Evolutionary conservation across 2,888 invertebrate genomes (phyloP).

Genomic region (Torymus tubicola): DNA sequence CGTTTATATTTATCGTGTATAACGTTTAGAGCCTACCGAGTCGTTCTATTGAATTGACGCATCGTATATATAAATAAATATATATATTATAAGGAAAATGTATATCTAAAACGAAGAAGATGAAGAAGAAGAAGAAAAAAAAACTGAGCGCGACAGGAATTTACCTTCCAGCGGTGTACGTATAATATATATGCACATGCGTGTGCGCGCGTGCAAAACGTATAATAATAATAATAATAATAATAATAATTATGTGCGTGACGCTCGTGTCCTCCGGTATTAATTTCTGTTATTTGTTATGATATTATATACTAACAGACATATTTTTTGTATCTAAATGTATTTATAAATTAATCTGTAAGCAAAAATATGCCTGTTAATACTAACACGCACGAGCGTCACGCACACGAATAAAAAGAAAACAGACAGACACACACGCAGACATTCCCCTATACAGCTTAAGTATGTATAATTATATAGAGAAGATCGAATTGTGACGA

Average conservation of each 20-base stretch:
- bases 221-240: no score
- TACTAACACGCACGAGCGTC: constrained; percentile 9
- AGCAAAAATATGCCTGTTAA: constrained; percentile 14
- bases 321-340: constrained; percentile 22
- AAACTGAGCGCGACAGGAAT: constrained; percentile 20
- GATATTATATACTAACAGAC: not conserved
- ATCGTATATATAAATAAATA: not conserved
- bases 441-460: no score
- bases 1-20: constrained; percentile 1
- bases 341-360: constrained; percentile 16
- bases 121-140: not conserved
- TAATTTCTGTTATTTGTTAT: constrained; percentile 21
- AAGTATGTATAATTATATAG: no score
- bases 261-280: constrained; percentile 4
- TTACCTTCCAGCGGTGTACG: constrained; percentile 2
- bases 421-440: no score
- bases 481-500: no score
- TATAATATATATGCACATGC: not conserved
- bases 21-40: not conserved
- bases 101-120: no score
- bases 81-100: not conserved
- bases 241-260: not conserved
- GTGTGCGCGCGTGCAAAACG: no score
- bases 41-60: not conserved
- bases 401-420: constrained; percentile 12